Base-by-base conservation (phyloP, 1,140 invertebrate genomes). In the Cryptotermes secundus region DNA sequence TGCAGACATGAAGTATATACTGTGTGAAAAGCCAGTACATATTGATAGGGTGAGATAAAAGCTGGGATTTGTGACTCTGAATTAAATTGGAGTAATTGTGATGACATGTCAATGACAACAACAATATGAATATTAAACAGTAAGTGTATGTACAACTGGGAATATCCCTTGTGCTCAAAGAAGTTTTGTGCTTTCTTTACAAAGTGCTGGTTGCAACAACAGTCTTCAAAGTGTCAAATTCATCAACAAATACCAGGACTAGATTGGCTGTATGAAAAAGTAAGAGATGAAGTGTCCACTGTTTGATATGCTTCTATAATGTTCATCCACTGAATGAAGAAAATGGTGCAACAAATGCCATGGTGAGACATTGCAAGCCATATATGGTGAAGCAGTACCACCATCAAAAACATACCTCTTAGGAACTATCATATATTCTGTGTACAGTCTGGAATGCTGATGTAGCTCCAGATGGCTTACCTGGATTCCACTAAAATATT, bases 221-320 rank as follows among this genome's bases (percentile, higher is more conserved):
- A 72, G 59, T 72, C 59, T 72, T 72, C 59, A 72, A 72, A 72
- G 59, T 31, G 59, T n/a, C 4, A 72, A 31, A 31, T 72, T 72
- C 59, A 31, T 72, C 14, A 26, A 72, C 59, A 72, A 72, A 72
- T 72, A 72, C 26, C 59, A n/a, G 31, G 59, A 72, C 59, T 72
- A 72, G 59, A 31, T 72, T 72, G 26, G 59, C n/a, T 72, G 59
- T 72, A 72, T 72, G 59, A 72, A 72, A 72, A 72, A 26, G 59
- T n/a, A 72, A 72, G 59, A 72, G 59, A 72, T 72, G 31, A 72
- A 72, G 59, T n/a, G 59, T 72, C 59, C n/a, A 10, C 59, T 72
- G 59, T 31, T 72, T 72, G 59, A 72, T 72, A 72, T 72, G 59
- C 59, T n/a, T 72, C 10, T n/a, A 72, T 31, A 14, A 31, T 31